Percentiles rank a stretch among this genome's conserved stretches.
phyloP scores from a whole-genome alignment of 2,888 invertebrate genomes.

The Tipula confusa region DNA sequence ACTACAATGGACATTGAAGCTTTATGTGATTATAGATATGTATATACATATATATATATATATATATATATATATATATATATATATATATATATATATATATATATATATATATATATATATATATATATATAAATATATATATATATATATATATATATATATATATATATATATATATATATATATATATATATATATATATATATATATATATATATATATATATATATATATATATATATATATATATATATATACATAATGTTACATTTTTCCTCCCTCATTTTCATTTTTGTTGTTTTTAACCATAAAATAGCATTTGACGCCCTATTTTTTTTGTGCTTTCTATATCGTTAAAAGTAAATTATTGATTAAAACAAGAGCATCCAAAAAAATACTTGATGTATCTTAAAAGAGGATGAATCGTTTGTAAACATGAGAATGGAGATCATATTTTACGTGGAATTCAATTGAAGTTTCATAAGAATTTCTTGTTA shows the following conservation, averaged over 20 bases:
- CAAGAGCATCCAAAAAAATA: neutral
- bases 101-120: no score
- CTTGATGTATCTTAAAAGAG: neutral
- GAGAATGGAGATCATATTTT: neutral
- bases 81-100: no score
- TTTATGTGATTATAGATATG: neutral
- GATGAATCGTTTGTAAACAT: neutral
- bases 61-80: no score
- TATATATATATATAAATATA: no score
- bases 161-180: no score
- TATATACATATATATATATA: no score
- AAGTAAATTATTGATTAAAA: conserved; percentile 20
- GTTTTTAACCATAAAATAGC: neutral
- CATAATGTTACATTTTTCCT: neutral
- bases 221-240: no score
- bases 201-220: no score
- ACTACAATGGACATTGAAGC: neutral
- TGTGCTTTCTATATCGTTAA: neutral
- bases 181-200: no score
- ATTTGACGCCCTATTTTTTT: conserved; percentile 7
- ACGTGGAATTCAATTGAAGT: neutral
- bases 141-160: no score
- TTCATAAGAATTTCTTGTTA: neutral
- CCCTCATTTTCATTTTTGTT: neutral
- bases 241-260: neutral